Percentiles rank a stretch among this genome's conserved stretches.
phyloP scores from a whole-genome alignment of 2,113 vertebrate species.

The Petrocephalus zakoni region DNA sequence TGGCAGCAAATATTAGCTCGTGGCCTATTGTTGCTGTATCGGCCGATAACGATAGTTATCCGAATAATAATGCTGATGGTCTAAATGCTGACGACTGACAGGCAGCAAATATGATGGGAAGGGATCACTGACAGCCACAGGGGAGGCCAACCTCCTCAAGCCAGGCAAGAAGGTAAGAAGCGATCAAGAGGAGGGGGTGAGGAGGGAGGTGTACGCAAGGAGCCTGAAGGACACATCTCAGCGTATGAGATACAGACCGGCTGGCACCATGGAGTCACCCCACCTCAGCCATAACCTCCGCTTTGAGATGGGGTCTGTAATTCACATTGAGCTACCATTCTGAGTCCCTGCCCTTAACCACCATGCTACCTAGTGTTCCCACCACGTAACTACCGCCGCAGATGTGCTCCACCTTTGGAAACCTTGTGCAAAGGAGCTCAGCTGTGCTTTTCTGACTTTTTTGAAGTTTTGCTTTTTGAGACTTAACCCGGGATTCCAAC shows the following conservation, averaged over 20 bases:
- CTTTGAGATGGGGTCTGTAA: background rate
- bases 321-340: background rate
- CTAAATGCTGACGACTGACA: background rate
- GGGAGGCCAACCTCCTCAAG: background rate
- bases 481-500: background rate
- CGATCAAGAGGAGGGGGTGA: background rate
- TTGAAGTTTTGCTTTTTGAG: background rate
- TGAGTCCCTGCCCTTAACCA: background rate
- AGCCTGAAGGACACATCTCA: background rate
- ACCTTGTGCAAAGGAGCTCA: background rate
- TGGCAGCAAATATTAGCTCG: too few species aligned
- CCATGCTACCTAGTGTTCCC: background rate
- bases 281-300: background rate
- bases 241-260: background rate
- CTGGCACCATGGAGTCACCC: background rate
- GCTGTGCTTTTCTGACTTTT: background rate
- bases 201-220: background rate
- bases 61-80: background rate
- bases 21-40: too few species aligned
- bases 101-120: background rate
- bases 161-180: background rate
- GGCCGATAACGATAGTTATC: too few species aligned
- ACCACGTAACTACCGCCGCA: background rate
- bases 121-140: background rate
- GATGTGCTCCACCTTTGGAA: background rate